phyloP scores from a whole-genome alignment of 2,888 invertebrate genomes.

The Protophormia terraenovae region DNA sequence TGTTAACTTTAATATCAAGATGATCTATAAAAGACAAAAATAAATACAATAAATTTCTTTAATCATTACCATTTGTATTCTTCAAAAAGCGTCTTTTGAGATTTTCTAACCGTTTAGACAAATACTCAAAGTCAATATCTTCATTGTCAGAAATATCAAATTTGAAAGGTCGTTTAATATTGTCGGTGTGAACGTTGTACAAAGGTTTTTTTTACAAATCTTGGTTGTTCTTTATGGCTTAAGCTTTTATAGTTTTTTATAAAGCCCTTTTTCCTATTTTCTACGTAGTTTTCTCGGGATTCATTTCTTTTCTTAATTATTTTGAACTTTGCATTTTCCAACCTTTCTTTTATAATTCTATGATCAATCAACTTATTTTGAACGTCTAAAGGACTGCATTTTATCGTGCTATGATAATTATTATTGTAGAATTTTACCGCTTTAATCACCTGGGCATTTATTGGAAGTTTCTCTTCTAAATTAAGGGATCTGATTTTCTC shows the following conservation, averaged over 20 bases:
- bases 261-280: too few relatives aligned
- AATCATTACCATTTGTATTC: too few relatives aligned
- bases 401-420: slow-evolving; percentile 9
- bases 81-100: too few relatives aligned
- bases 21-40: too few relatives aligned
- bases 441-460: slow-evolving; percentile 2
- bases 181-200: not conserved
- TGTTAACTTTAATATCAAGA: too few relatives aligned
- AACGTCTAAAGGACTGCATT: not conserved
- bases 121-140: too few relatives aligned
- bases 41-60: too few relatives aligned
- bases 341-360: not conserved
- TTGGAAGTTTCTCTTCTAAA: not conserved
- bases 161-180: not conserved
- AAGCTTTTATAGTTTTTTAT: not conserved
- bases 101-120: too few relatives aligned
- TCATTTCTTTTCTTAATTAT: not conserved
- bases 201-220: not conserved
- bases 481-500: slow-evolving; percentile 1
- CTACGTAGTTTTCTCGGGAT: not conserved
- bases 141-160: too few relatives aligned
- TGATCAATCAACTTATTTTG: slow-evolving; percentile 5
- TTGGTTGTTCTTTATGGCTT: too few relatives aligned
- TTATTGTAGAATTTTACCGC: slow-evolving; percentile 14
- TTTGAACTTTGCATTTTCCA: too few relatives aligned